Evolutionary conservation across 2,113 vertebrate species (phyloP), one percentile per base, ranked within the genome.

Genomic region (Hymenochirus boettgeri): DNA sequence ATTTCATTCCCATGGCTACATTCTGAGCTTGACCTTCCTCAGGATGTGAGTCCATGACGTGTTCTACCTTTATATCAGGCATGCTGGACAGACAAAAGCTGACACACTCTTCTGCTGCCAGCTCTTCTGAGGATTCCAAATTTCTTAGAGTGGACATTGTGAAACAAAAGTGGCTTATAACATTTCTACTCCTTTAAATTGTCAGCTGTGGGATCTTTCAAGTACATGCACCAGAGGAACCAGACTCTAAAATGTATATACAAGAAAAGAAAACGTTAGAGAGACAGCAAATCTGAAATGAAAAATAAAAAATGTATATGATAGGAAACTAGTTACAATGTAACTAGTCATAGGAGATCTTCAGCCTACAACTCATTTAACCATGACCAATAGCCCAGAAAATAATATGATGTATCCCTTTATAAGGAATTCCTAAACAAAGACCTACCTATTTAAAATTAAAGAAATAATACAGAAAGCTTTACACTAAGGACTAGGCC

Each of bases 1-100:
- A 97, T 57, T 98, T 99, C 83, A 97, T 97, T 54, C 93, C 95
- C 96, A 99, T 95, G 69, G 94, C 76, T 26, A 95, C 89, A 22
- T 89, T 91, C 75, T 91, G 96, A 9, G 90, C 73, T 1, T 82
- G 70, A 35, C 77, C 77, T 21, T 90, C 90, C 27, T 91, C 90
- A 11, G 83, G 55, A 55, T 73, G 76, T 0, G 76, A 57, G 12
- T 89, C 89, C 22, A 90, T 78, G 8, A 89, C 85, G 62, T 91
- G 91, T 58, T 98, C 96, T 15, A 91, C 85, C 80, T 99, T 99
- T 52, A 98, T 89, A 54, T 88, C 80, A 0, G 86, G 81, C 82
- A 95, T 79, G 52, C 92, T 85, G 0, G 91, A 82, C 53, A 97
- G 82, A 4, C 90, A 83, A 15, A 93, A 96, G 76, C 81, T 85